These are phyloP conservation scores for Acrossocheilus fasciatus DNA, from an alignment of 2,797 vertebrate species.

Conservation along the genomic window DNA sequence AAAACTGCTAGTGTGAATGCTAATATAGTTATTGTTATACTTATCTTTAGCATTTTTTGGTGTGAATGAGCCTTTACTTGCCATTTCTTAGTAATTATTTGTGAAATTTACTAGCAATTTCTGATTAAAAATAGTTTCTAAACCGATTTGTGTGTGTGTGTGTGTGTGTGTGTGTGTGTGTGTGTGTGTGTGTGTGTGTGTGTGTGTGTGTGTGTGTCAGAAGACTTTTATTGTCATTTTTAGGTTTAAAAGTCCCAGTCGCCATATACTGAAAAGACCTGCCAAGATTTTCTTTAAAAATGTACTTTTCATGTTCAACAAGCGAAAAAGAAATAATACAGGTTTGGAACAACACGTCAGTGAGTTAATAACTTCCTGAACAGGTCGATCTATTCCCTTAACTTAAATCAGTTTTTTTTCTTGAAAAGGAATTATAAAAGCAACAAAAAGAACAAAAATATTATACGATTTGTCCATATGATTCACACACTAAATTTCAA, in stretches of 20 bases:
- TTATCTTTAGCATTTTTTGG: no score
- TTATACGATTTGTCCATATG: background rate
- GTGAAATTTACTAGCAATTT: no score
- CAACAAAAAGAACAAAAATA: background rate
- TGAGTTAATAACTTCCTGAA: background rate
- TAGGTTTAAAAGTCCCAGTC: background rate
- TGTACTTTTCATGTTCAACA: background rate
- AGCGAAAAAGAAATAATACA: background rate
- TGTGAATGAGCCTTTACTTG: no score
- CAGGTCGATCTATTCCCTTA: background rate
- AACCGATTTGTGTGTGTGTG: no score
- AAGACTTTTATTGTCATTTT: background rate
- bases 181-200: no score
- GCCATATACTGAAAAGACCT: background rate
- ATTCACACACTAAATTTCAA: background rate
- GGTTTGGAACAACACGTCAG: background rate
- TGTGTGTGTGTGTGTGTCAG: background rate
- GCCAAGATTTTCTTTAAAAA: background rate
- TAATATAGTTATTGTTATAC: no score
- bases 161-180: background rate
- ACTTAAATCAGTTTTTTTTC: background rate
- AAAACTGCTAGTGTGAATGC: no score
- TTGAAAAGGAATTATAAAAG: conserved; percentile 3
- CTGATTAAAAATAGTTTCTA: no score
- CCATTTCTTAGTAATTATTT: no score